Conservation (phyloP, 2,113 vertebrate species). For the Zosterops lateralis region DNA sequence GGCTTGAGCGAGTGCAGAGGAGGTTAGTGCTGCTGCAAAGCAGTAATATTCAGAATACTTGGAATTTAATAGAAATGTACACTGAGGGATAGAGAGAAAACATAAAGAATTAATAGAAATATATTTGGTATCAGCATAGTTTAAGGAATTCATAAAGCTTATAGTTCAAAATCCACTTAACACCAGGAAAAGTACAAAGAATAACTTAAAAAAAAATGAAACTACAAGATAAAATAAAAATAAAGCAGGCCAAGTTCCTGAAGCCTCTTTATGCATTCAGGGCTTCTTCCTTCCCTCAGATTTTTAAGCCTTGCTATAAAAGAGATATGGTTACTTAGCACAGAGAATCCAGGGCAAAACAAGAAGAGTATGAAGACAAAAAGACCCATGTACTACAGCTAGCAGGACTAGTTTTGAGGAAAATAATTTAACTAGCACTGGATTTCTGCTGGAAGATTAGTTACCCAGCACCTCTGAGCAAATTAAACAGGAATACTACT, state of each 20-base stretch:
- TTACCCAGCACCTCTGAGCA: neutral
- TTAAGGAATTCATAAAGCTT: neutral
- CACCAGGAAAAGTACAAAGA: neutral
- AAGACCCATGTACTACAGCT: neutral
- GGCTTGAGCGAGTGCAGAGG: neutral
- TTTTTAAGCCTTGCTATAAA: neutral
- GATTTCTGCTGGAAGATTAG: neutral
- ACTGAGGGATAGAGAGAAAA: neutral
- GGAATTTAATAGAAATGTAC: neutral
- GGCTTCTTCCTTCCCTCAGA: neutral
- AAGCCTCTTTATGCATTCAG: neutral
- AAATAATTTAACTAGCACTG: neutral
- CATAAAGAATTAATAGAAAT: neutral
- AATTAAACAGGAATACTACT: neutral
- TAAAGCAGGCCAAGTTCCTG: neutral
- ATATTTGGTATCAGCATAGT: neutral
- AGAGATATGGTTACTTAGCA: neutral
- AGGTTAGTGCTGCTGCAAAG: neutral
- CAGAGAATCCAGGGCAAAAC: neutral
- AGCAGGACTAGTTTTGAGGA: neutral
- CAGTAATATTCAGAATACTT: neutral
- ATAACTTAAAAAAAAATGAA: neutral
- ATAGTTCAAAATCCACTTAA: neutral
- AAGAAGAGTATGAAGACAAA: neutral
- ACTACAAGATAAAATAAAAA: neutral